These are phyloP conservation scores for Pipra filicauda DNA, from an alignment of 2,113 vertebrate genomes.

Conservation along the genomic window DNA sequence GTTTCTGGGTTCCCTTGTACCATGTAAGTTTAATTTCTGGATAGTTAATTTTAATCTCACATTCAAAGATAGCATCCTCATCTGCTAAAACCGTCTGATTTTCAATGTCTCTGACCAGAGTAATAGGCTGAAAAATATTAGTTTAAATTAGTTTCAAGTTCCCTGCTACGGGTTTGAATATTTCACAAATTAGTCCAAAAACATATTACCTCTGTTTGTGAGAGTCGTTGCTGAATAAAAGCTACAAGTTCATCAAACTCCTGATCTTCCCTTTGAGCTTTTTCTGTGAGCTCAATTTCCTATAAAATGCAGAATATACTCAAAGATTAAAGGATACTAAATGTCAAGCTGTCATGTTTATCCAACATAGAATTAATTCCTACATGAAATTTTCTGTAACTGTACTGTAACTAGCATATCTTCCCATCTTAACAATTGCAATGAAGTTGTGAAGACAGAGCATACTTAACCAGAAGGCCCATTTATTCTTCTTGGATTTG, in stretches of 20 bases:
- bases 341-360: neutral
- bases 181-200: neutral
- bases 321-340: neutral
- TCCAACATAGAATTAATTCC: neutral
- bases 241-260: slow-evolving; percentile 88
- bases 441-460: neutral
- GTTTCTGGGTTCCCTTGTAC: slow-evolving; percentile 96
- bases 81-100: slow-evolving; percentile 83
- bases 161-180: neutral
- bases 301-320: slow-evolving; percentile 57
- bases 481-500: neutral
- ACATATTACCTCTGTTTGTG: slow-evolving; percentile 88
- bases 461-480: neutral
- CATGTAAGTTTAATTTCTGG: slow-evolving; percentile 94
- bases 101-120: slow-evolving; percentile 88
- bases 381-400: neutral
- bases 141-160: slow-evolving; percentile 21
- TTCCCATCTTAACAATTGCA: neutral
- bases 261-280: slow-evolving; percentile 83
- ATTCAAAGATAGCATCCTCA: slow-evolving; percentile 87
- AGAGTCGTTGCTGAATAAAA: slow-evolving; percentile 94
- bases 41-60: slow-evolving; percentile 93
- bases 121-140: slow-evolving; percentile 85
- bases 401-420: neutral
- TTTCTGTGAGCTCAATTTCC: slow-evolving; percentile 85